A percentile compares a stretch with the other conserved stretches of the same genome.
These are phyloP conservation scores for Metaphire vulgaris DNA, from an alignment of 1,140 invertebrate species.

Conservation along the genomic window DNA sequence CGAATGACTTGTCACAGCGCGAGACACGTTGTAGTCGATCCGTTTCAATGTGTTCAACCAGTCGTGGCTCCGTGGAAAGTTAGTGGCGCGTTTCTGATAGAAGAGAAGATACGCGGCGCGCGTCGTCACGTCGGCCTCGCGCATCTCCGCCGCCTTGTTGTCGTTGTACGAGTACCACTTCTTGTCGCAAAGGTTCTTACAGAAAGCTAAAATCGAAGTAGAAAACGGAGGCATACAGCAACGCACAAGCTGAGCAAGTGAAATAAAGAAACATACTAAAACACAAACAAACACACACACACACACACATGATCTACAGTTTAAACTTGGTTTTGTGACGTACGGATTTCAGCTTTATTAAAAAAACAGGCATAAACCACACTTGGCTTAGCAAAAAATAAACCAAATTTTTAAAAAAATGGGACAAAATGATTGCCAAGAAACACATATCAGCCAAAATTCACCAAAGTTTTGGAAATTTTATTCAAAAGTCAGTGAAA, in stretches of 20 bases:
- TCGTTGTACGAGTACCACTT: slow-evolving; percentile 83
- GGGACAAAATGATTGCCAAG: background rate
- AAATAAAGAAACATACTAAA: background rate
- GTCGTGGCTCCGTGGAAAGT: background rate
- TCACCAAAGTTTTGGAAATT: background rate
- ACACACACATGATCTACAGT: background rate
- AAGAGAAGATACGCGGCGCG: slow-evolving; percentile 55
- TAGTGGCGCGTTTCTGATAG: slow-evolving; percentile 45
- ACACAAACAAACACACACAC: background rate
- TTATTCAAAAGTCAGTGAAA: background rate
- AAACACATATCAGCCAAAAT: background rate
- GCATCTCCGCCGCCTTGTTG: slow-evolving; percentile 45
- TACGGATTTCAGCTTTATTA: background rate
- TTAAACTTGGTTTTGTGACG: background rate
- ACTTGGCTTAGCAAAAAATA: no score
- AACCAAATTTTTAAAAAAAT: no score
- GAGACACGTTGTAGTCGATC: background rate
- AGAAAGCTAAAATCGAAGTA: slow-evolving; percentile 66
- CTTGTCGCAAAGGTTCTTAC: slow-evolving; percentile 85
- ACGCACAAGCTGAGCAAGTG: background rate
- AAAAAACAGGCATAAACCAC: background rate
- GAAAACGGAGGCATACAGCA: no score
- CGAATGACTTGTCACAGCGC: slow-evolving; percentile 18
- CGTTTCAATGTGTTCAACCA: background rate
- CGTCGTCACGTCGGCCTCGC: slow-evolving; percentile 50